Base-by-base conservation (phyloP, 1,140 invertebrate genomes). In the Drosophila carrolli region DNA sequence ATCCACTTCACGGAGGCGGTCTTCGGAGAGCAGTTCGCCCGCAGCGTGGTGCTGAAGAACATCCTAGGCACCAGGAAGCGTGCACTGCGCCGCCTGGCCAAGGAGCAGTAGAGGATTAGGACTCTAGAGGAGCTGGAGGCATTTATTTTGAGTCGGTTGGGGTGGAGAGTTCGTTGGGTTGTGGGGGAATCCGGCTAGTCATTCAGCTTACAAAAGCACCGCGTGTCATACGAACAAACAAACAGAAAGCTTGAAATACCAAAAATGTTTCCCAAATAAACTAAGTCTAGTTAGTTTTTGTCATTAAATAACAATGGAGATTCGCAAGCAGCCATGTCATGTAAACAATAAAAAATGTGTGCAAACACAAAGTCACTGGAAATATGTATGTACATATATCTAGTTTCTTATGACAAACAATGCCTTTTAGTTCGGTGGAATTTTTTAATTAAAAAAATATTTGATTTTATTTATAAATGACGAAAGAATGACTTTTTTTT, bases 21-120 rank as follows among this genome's bases (percentile, higher is more conserved):
- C 0, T 71, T 86, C n/a, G 85, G 91, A 8, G 79, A 78, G 35
- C 82, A 79, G 50, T 88, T 91, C 54, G 81, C 85, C n/a, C 72
- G 78, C 32, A 90, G 65, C 8, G 8, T 88, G 9, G 85, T 91
- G 4, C 74, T 92, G 13, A 92, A 91, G 50, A 75, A 84, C 32
- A 81, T 88, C 51, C 54, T 84, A 14, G 70, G 54, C 43, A 85
- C 84, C 29, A 79, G 91, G 14, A 91, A 91, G 46, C 75, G 76
- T 23, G 91, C 91, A 4, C 63, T 91, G 27, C 79, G 82, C 1
- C 86, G 78, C 16, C 54, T 68, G 41, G 75, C 62, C n/a, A 90
- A 92, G 61, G 61, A 90, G 4, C 74, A 91, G 72, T 90, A 91
- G n/a, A 9, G 53, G 41, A 13, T 14, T 9, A 5, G 16, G 14